Conservation (phyloP, 2,797 vertebrate genomes). For the Catostomus latipinnis region DNA sequence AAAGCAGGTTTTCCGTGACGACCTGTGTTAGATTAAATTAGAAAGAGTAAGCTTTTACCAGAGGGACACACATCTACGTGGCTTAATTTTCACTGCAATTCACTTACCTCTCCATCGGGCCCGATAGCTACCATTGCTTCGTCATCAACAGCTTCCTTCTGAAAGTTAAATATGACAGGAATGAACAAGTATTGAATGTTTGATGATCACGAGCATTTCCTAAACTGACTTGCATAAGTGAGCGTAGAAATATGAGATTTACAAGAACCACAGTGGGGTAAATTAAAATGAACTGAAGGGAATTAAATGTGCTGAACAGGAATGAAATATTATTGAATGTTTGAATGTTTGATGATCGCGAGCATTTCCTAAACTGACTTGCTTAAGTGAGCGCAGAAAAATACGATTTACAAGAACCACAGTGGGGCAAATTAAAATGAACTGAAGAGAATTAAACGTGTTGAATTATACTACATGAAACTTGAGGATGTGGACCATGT, state of each 20-base stretch:
- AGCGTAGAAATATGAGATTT: slow-evolving; percentile 17
- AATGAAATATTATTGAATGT: slow-evolving; percentile 1
- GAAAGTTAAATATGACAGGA: slow-evolving; percentile 57
- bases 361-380: not conserved
- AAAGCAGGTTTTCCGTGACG: slow-evolving; percentile 22
- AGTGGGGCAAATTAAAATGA: not conserved
- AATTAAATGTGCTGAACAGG: not conserved
- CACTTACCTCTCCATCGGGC: slow-evolving; percentile 93
- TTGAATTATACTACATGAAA: not conserved
- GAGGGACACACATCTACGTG: not conserved
- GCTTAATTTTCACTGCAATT: slow-evolving; percentile 5
- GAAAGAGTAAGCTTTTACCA: slow-evolving; percentile 9
- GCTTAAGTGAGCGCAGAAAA: not conserved
- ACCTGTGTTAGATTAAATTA: slow-evolving; percentile 10
- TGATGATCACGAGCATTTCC: not conserved
- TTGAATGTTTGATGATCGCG: not conserved
- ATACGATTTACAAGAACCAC: not conserved
- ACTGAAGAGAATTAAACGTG: not conserved
- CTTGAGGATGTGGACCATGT: not conserved
- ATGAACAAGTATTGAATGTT: slow-evolving; percentile 10
- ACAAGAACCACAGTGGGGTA: not conserved
- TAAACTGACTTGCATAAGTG: not conserved
- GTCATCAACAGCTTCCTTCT: slow-evolving; percentile 90
- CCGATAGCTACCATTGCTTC: slow-evolving; percentile 90
- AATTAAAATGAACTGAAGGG: not conserved